Evolutionary conservation across 2,797 vertebrate genomes (phyloP).

Genomic region (Arnoldichthys spilopterus): DNA sequence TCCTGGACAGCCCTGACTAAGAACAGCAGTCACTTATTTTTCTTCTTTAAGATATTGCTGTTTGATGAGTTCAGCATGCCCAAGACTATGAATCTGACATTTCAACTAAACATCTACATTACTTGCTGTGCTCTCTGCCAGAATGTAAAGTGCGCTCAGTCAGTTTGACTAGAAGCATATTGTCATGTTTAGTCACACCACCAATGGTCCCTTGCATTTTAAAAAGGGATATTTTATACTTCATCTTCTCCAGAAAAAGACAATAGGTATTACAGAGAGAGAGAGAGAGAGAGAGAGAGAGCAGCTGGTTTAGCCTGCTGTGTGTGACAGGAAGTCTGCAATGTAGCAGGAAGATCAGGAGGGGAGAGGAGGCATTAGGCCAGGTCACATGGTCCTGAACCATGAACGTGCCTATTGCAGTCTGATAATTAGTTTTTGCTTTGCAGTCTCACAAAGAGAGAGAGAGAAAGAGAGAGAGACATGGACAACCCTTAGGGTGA

Average conservation of each 20-base stretch:
- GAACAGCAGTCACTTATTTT: not conserved
- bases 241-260: not conserved
- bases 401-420: slow-evolving; percentile 64
- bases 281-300: slow-evolving; percentile 10
- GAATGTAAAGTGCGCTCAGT: no score
- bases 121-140: no score
- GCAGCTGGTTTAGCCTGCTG: slow-evolving; percentile 59
- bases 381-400: slow-evolving; percentile 47
- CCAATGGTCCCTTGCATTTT: no score
- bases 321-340: slow-evolving; percentile 62
- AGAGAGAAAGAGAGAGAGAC: slow-evolving; percentile 39
- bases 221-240: no score
- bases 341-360: slow-evolving; percentile 61
- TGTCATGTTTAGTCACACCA: no score
- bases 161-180: no score
- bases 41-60: not conserved
- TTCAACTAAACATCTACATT: no score
- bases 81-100: no score
- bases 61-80: no score
- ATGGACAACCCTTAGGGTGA: slow-evolving; percentile 28
- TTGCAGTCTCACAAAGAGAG: slow-evolving; percentile 63
- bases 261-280: slow-evolving; percentile 18
- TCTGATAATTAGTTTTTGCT: slow-evolving; percentile 74
- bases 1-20: not conserved
- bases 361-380: slow-evolving; percentile 59